Conservation (phyloP, 2,888 invertebrate species). For the Eubasilissa splendida region DNA sequence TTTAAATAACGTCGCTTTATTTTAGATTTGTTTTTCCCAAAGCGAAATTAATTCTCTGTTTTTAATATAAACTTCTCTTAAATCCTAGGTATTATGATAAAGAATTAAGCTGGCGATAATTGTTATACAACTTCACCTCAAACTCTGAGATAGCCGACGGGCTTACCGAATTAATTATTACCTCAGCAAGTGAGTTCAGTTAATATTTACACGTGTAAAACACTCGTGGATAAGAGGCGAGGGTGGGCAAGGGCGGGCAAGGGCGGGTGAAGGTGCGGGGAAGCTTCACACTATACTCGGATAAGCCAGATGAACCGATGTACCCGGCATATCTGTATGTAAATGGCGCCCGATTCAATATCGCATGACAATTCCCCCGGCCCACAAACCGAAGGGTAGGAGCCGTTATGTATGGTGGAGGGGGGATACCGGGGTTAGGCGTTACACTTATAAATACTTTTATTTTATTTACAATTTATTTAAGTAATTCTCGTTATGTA, state of each 20-base stretch:
- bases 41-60: no score
- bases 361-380: slow-evolving; percentile 58
- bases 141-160: slow-evolving; percentile 27
- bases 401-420: slow-evolving; percentile 9
- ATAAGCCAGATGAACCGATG: slow-evolving; percentile 38
- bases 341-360: slow-evolving; percentile 59
- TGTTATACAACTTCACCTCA: slow-evolving; percentile 31
- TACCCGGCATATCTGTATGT: slow-evolving; percentile 48
- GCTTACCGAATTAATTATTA: slow-evolving; percentile 51
- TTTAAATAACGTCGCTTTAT: no score
- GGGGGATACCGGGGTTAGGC: neutral
- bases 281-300: slow-evolving; percentile 25
- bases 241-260: slow-evolving; percentile 16
- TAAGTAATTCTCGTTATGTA: neutral
- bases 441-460: neutral
- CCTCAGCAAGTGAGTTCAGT: slow-evolving; percentile 45
- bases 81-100: no score
- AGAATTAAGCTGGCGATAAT: slow-evolving; percentile 19
- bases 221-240: slow-evolving; percentile 40
- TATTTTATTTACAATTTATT: neutral
- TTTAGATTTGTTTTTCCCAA: no score
- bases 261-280: neutral
- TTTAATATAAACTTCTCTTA: no score
- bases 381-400: slow-evolving; percentile 40
- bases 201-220: slow-evolving; percentile 57